phyloP scores from a whole-genome alignment of 1,140 invertebrate species.

The Brachionus manjavacas region DNA sequence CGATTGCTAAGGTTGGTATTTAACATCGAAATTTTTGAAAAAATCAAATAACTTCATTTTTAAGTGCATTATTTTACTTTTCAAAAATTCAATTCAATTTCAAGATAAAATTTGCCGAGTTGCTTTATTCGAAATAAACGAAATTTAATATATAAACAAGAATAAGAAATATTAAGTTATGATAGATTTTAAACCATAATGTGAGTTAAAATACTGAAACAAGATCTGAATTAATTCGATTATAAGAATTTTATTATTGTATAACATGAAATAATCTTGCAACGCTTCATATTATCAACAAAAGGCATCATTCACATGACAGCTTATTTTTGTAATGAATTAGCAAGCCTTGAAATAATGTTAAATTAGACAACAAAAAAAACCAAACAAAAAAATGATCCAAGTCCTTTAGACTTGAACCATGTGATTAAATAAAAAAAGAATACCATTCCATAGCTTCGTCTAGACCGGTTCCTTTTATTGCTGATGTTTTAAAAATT shows the following conservation, averaged over 20 bases:
- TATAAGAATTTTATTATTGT: background rate
- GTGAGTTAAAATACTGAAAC: background rate
- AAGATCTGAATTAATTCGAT: background rate
- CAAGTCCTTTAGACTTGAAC: background rate
- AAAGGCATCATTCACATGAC: background rate
- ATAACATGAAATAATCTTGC: background rate
- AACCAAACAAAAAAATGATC: background rate
- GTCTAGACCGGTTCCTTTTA: conserved; percentile 95
- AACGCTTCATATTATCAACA: background rate
- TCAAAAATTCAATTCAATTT: background rate
- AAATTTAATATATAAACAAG: background rate
- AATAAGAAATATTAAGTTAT: conserved; percentile 2
- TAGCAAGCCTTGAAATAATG: background rate
- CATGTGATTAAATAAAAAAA: background rate
- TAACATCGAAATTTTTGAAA: too few species aligned
- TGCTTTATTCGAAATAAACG: background rate
- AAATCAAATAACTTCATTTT: too few species aligned
- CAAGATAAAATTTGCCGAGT: background rate
- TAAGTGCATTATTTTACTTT: too few species aligned
- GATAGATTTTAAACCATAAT: background rate
- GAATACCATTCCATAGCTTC: conserved; percentile 95
- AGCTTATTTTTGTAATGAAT: conserved; percentile 24
- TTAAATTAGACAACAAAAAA: background rate
- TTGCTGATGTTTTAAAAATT: conserved; percentile 98
- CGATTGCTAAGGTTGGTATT: too few species aligned